Conservation (phyloP, 1,140 invertebrate species). For the Condylostylus longicornis region DNA sequence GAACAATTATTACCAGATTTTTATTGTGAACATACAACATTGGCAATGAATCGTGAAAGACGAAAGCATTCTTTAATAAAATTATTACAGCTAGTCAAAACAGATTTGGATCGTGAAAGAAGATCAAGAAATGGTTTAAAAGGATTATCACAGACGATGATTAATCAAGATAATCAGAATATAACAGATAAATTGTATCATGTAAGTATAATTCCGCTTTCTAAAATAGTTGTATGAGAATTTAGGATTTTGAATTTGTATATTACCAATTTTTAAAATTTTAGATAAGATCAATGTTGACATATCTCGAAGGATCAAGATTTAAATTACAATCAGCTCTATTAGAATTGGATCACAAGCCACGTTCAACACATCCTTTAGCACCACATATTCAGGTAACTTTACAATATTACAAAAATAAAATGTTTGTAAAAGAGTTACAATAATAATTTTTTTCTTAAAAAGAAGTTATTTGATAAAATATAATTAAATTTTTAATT, state of each 20-base stretch:
- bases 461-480: background rate
- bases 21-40: conserved; percentile 84
- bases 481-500: background rate
- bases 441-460: background rate
- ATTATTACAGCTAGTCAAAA: conserved; percentile 63
- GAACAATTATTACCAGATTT: conserved; percentile 85
- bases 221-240: background rate
- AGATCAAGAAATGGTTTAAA: conserved; percentile 75
- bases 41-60: conserved; percentile 83
- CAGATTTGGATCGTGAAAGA: conserved; percentile 71
- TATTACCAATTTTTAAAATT: background rate
- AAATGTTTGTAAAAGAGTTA: background rate
- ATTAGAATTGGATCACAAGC: conserved; percentile 62
- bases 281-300: conserved; percentile 81
- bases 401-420: too few species aligned
- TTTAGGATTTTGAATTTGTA: background rate
- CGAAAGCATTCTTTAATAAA: conserved; percentile 71
- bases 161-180: conserved; percentile 80
- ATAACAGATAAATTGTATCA: conserved; percentile 82
- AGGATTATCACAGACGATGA: conserved; percentile 80
- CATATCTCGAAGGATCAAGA: conserved; percentile 78
- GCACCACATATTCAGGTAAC: conserved; percentile 54
- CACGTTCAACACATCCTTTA: conserved; percentile 60
- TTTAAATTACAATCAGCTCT: conserved; percentile 72
- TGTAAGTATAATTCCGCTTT: conserved; percentile 34